These are phyloP conservation scores for Nomada fucata DNA, from an alignment of 2,888 invertebrate genomes.

Conservation along the genomic window DNA sequence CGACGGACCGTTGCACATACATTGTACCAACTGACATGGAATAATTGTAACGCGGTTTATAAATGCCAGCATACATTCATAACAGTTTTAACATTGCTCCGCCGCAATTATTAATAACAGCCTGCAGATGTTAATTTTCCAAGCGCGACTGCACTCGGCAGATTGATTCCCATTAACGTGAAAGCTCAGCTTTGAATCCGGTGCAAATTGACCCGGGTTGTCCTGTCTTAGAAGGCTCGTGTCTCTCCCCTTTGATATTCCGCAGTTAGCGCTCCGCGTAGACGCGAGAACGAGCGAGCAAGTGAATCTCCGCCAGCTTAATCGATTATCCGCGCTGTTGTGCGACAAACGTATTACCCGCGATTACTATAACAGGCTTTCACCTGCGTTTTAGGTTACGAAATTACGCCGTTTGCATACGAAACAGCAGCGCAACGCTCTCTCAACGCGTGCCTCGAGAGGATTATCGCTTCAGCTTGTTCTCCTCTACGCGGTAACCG, in stretches of 20 bases:
- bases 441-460: neutral
- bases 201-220: conserved; percentile 63
- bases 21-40: too few species aligned
- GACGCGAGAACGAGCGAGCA: conserved; percentile 60
- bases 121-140: neutral
- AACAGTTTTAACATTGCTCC: conserved; percentile 9
- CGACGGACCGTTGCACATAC: too few species aligned
- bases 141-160: conserved; percentile 31
- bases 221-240: conserved; percentile 57
- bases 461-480: neutral
- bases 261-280: conserved; percentile 61
- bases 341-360: conserved; percentile 64
- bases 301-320: conserved; percentile 65
- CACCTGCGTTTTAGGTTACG: conserved; percentile 35
- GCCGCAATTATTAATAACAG: neutral
- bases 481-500: too few species aligned
- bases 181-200: conserved; percentile 58
- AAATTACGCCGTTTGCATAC: conserved; percentile 45
- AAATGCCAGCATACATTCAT: too few species aligned
- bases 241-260: conserved; percentile 65
- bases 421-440: conserved; percentile 8
- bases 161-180: conserved; percentile 56
- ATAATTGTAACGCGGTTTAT: too few species aligned
- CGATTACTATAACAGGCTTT: conserved; percentile 57
- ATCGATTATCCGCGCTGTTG: conserved; percentile 71